These are phyloP conservation scores for Erithacus rubecula DNA, from an alignment of 2,797 vertebrate species.

Conservation along the genomic window DNA sequence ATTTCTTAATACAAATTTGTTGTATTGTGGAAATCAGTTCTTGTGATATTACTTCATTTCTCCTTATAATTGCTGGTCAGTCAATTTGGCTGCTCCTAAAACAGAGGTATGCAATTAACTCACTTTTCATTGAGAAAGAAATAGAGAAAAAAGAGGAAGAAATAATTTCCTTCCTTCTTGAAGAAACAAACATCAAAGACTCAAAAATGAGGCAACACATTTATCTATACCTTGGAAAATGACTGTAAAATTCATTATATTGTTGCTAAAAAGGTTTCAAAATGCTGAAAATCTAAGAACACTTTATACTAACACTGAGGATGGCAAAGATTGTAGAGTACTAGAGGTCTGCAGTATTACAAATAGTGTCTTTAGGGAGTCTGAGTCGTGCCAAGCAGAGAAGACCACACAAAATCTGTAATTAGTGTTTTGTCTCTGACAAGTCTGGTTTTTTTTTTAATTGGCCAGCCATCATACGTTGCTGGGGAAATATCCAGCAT, in stretches of 20 bases:
- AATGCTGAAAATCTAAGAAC: background rate
- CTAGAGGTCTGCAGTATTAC: background rate
- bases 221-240: background rate
- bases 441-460: background rate
- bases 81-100: background rate
- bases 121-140: background rate
- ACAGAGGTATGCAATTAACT: background rate
- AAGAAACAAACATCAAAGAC: background rate
- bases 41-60: background rate
- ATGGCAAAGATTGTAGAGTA: background rate
- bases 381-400: background rate
- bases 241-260: background rate
- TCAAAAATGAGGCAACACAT: background rate
- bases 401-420: background rate
- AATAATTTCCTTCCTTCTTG: background rate
- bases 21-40: background rate
- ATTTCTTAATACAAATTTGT: background rate
- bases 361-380: background rate
- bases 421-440: constrained; percentile 1
- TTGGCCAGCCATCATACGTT: background rate
- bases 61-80: background rate
- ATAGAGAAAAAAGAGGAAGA: background rate
- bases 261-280: background rate
- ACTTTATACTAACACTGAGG: background rate
- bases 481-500: background rate